Evolutionary conservation across 2,888 invertebrate species (phyloP).

Genomic region (Coenonympha glycerion): DNA sequence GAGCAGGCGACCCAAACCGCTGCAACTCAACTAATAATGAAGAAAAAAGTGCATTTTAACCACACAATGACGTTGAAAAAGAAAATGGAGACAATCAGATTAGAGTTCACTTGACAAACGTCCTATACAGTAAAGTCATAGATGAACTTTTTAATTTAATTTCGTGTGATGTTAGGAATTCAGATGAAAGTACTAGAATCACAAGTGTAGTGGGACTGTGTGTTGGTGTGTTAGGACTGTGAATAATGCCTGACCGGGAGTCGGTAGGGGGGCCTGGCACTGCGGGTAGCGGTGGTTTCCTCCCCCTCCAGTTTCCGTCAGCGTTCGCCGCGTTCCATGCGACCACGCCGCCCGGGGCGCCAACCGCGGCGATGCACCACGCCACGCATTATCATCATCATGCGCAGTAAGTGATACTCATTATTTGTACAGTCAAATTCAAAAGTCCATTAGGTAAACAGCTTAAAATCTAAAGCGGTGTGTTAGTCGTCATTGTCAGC

Average conservation of each 20-base stretch:
- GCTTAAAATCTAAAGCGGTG: too few relatives aligned
- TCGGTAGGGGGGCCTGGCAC: slow-evolving; percentile 74
- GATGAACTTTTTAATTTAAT: slow-evolving; percentile 13
- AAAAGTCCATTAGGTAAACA: too few relatives aligned
- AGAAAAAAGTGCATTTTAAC: slow-evolving; percentile 35
- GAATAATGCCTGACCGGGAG: slow-evolving; percentile 75
- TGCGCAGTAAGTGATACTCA: slow-evolving; percentile 59
- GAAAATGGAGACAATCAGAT: slow-evolving; percentile 49
- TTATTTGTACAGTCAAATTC: neutral
- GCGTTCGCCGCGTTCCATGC: slow-evolving; percentile 79
- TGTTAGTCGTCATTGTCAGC: too few relatives aligned
- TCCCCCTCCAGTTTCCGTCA: slow-evolving; percentile 75
- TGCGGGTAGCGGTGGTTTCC: slow-evolving; percentile 74
- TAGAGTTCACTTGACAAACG: slow-evolving; percentile 62
- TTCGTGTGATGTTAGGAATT: slow-evolving; percentile 32
- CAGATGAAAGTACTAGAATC: slow-evolving; percentile 21
- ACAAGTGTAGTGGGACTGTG: slow-evolving; percentile 37
- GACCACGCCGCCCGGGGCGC: slow-evolving; percentile 76
- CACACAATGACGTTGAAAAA: slow-evolving; percentile 43
- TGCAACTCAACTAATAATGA: slow-evolving; percentile 18
- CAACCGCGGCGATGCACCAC: slow-evolving; percentile 76
- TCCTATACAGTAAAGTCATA: slow-evolving; percentile 24
- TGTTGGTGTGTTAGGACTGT: slow-evolving; percentile 52
- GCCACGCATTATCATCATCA: slow-evolving; percentile 73
- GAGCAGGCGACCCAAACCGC: slow-evolving; percentile 17